phyloP scores from a whole-genome alignment of 2,113 vertebrate species.

The Chlorodrepanis virens region DNA sequence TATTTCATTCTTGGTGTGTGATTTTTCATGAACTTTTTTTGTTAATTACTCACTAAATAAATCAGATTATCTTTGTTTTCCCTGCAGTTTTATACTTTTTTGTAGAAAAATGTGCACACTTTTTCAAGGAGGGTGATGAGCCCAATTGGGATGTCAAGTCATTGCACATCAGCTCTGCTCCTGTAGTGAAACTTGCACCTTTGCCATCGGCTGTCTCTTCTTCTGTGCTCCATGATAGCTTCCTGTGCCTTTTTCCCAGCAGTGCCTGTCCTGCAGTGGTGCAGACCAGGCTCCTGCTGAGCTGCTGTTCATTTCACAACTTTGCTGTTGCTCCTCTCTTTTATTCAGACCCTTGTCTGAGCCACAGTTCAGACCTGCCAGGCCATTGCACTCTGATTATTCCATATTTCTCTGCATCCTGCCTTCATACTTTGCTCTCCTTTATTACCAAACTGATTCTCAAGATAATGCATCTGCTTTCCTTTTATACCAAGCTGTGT shows the following conservation, averaged over 20 bases:
- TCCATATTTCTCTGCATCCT: not conserved
- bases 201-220: not conserved
- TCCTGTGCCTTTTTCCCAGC: not conserved
- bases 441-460: not conserved
- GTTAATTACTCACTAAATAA: not conserved
- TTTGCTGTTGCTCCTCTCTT: not conserved
- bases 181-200: not conserved
- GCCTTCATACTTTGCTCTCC: not conserved
- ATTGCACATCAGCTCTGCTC: not conserved
- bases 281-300: not conserved
- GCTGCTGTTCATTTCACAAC: not conserved
- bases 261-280: not conserved
- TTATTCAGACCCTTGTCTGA: not conserved
- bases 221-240: accelerated
- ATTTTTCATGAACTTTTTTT: not conserved
- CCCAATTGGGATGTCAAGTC: too few relatives aligned
- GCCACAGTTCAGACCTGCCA: not conserved
- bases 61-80: not conserved
- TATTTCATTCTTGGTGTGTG: not conserved
- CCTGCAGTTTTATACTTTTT: not conserved
- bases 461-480: not conserved
- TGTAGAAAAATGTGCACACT: not conserved
- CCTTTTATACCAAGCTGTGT: not conserved
- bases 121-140: not conserved
- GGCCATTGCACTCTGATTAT: not conserved